These are phyloP conservation scores for Anomalospiza imberbis DNA, from an alignment of 2,797 vertebrate species.

Conservation along the genomic window DNA sequence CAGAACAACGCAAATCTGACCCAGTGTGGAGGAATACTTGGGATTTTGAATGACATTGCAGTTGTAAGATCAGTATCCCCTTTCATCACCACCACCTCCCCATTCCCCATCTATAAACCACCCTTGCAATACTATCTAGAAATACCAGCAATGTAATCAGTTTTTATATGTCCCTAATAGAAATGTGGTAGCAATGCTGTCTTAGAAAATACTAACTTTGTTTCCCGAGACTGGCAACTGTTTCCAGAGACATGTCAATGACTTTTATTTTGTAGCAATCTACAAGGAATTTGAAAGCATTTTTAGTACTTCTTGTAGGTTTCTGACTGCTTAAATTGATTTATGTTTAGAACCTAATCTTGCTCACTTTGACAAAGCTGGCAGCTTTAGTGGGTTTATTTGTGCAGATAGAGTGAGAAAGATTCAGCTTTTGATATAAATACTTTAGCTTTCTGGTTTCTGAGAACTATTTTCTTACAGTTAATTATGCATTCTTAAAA, in stretches of 20 bases:
- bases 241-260: not conserved
- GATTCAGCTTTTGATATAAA: slow-evolving; percentile 43
- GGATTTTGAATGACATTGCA: not conserved
- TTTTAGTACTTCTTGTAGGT: not conserved
- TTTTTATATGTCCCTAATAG: not conserved
- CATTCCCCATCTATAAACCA: not conserved
- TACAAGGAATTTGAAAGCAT: not conserved
- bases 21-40: not conserved
- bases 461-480: slow-evolving; percentile 34
- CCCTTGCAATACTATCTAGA: not conserved
- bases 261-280: not conserved
- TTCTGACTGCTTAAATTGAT: slow-evolving; percentile 22
- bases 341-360: slow-evolving; percentile 41
- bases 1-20: not conserved
- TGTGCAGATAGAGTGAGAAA: slow-evolving; percentile 33
- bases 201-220: not conserved
- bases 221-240: not conserved
- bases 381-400: slow-evolving; percentile 38
- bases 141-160: not conserved
- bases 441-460: slow-evolving; percentile 37
- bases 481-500: slow-evolving; percentile 45
- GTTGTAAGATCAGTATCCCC: not conserved
- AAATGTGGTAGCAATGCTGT: not conserved
- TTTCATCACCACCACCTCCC: not conserved
- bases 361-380: slow-evolving; percentile 46